Conservation (phyloP, 2,888 invertebrate species). For the Pristionchus maxplancki region DNA sequence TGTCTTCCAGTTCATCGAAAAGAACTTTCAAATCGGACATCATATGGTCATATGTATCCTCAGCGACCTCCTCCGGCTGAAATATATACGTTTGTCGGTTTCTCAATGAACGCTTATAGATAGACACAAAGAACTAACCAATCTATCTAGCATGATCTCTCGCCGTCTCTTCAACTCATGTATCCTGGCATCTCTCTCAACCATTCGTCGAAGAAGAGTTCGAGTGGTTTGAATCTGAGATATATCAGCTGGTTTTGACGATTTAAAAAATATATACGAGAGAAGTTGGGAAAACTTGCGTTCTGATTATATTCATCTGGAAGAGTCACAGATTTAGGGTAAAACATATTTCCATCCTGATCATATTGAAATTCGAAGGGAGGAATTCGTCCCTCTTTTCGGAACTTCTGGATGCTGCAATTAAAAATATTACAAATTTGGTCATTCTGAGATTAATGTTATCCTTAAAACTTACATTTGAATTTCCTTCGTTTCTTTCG, state of each 20-base stretch:
- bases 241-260: no score
- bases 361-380: constrained; percentile 45
- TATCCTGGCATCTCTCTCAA: constrained; percentile 13
- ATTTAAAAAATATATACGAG: no score
- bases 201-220: constrained; percentile 35
- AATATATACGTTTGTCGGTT: not conserved
- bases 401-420: constrained; percentile 44
- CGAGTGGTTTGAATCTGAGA: constrained; percentile 12
- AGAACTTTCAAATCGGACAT: constrained; percentile 13
- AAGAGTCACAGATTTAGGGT: not conserved
- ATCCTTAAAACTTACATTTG: constrained; percentile 49
- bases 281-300: no score
- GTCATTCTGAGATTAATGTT: no score
- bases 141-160: not conserved
- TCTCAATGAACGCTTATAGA: not conserved
- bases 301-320: constrained; percentile 1
- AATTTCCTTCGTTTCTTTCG: constrained; percentile 35
- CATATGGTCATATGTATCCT: constrained; percentile 39
- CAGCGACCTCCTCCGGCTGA: constrained; percentile 33
- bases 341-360: constrained; percentile 30
- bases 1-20: constrained; percentile 3
- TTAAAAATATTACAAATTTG: no score
- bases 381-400: constrained; percentile 4
- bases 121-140: not conserved
- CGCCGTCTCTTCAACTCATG: not conserved